Evolutionary conservation across 2,797 vertebrate species (phyloP), one percentile per base, ranked within the genome.

Genomic region (Selene dorsalis): DNA sequence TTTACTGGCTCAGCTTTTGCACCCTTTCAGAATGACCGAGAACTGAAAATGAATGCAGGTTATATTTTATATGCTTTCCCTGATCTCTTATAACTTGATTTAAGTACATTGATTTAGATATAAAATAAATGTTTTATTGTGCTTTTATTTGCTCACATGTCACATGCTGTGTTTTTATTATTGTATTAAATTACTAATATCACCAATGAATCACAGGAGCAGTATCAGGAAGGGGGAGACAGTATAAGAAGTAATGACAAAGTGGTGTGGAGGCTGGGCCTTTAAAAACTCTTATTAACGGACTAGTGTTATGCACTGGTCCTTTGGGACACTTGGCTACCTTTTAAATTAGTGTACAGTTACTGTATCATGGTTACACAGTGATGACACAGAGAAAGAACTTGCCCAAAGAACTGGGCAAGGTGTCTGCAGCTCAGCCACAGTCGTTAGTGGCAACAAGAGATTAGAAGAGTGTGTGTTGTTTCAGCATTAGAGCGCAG

Each of bases 351-450:
- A 63, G 58, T 73, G 26, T 35, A 22, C 4, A 13, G 35, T 73
- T 53, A 71, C 47, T 4, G 20, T 68, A 72, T 72, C 58, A 16
- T n/a, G 20, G 71, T 75, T 45, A 62, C 48, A 60, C 20, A 20
- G 20, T 11, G 13, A 73, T 17, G 41, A 16, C 6, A 53, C 35
- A 41, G n/a, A n/a, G n/a, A n/a, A n/a, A n/a, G n/a, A n/a, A n/a
- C n/a, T n/a, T n/a, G n/a, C n/a, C n/a, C n/a, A n/a, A n/a, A n/a
- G n/a, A n/a, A n/a, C n/a, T n/a, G n/a, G n/a, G n/a, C n/a, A n/a
- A n/a, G n/a, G n/a, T 52, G 41, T n/a, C 39, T 43, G 22, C 22
- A 39, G 28, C 59, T 14, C 48, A 39, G 35, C 22, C 8, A 38
- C 4, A 20, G 45, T 20, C 2, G 17, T 45, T 45, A 9, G n/a